A percentile compares a stretch with the other conserved stretches of the same genome.
These are phyloP conservation scores for Anadara kagoshimensis DNA, from an alignment of 1,140 invertebrate species.

Conservation along the genomic window DNA sequence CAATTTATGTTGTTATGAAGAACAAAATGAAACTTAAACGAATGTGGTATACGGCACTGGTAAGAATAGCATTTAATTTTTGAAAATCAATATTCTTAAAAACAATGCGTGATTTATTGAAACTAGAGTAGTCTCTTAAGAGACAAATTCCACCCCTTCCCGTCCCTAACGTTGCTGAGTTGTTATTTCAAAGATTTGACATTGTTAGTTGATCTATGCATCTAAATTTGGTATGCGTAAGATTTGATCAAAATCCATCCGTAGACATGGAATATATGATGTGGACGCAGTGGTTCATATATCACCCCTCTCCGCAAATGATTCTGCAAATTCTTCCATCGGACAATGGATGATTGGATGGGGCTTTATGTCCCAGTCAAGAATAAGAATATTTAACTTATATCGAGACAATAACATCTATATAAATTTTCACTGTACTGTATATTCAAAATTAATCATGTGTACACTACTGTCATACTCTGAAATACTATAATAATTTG, in stretches of 20 bases:
- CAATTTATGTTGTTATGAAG: slow-evolving; percentile 17
- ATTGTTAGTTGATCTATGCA: no score
- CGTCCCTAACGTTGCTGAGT: no score
- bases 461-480: neutral
- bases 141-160: no score
- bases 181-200: no score
- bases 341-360: no score
- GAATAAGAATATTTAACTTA: neutral
- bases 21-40: slow-evolving; percentile 30
- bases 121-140: no score
- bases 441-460: neutral
- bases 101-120: neutral
- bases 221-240: no score
- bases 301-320: no score
- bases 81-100: neutral
- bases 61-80: slow-evolving; percentile 1
- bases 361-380: neutral
- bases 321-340: no score
- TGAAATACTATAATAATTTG: neutral
- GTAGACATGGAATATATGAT: no score
- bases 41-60: slow-evolving; percentile 20
- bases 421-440: neutral
- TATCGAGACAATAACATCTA: neutral
- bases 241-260: no score
- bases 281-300: no score